Evolutionary conservation across 2,113 vertebrate species (phyloP), one percentile per base, ranked within the genome.

Genomic region (Trachemys scripta): DNA sequence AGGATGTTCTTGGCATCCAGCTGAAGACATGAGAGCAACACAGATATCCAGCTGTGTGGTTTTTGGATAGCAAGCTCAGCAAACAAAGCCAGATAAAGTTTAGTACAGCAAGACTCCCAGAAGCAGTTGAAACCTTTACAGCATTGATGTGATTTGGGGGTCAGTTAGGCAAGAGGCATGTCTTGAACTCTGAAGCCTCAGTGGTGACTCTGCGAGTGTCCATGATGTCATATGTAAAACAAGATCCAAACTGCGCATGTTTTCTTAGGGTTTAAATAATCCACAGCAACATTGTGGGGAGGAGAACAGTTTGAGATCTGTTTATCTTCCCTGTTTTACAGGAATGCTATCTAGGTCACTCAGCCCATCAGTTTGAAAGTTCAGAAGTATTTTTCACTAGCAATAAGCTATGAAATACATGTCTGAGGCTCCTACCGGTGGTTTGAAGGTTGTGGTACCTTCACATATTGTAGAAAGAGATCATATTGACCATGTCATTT

Each of bases 1-100:
- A 95, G 56, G 90, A 95, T 95, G 90, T 96, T 97, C 90, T 97
- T 97, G 95, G 94, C 89, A 65, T 96, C 47, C 19, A 56, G 62
- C 59, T 95, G 53, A 90, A 94, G 89, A 82, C 2, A 7, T 80
- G 84, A 90, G 82, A 92, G 51, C 80, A 90, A 84, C 72, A 38
- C 84, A 89, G 84, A 95, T 93, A 92, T 92, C 92, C 88, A 97
- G 89, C 92, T 92, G 87, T 96, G 93, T 95, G 62, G 81, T 92
- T 95, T 94, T 94, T 96, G 90, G 92, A 93, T 82, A 96, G 78
- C 49, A 82, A 75, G 16, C 84, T 93, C 85, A 85, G 79, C 91
- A 88, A 88, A 89, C 54, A 50, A 85, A 89, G 65, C 81, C 59
- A 50, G 89, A 59, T 20, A 59, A 47, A 75, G 54, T 81, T 91